These are phyloP conservation scores for Drosophila pseudoobscura DNA, from an alignment of 1,140 invertebrate genomes.

Conservation along the genomic window DNA sequence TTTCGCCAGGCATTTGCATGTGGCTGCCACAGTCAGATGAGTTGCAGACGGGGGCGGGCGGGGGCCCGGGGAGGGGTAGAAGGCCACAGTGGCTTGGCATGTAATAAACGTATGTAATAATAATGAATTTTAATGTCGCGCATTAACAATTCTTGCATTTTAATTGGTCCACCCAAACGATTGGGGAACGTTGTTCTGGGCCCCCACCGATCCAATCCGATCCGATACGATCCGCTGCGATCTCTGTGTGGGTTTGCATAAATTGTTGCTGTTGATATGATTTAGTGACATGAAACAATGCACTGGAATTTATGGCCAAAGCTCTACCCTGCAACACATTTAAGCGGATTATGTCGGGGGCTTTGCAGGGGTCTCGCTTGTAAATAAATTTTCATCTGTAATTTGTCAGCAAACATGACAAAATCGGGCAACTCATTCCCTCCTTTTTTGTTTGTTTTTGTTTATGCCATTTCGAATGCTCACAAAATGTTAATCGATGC, in stretches of 20 bases:
- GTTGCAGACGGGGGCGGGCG: no score
- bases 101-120: conserved; percentile 80
- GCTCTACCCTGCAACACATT: conserved; percentile 56
- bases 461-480: conserved; percentile 36
- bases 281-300: conserved; percentile 82
- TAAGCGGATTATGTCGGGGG: conserved; percentile 78
- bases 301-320: conserved; percentile 77
- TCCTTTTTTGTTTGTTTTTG: neutral
- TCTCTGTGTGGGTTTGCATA: conserved; percentile 71
- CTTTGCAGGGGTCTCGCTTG: conserved; percentile 15
- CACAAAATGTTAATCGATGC: conserved; percentile 57
- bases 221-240: conserved; percentile 10
- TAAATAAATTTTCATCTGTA: conserved; percentile 54
- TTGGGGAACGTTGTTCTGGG: conserved; percentile 9
- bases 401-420: conserved; percentile 74
- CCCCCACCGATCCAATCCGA: neutral
- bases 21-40: neutral
- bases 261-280: conserved; percentile 79
- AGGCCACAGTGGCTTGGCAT: conserved; percentile 34
- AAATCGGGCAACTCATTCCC: conserved; percentile 30
- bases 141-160: conserved; percentile 82
- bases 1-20: conserved; percentile 65
- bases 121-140: conserved; percentile 81
- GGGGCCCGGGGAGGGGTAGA: neutral
- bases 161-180: conserved; percentile 66